Evolutionary conservation across 1,140 invertebrate species (phyloP).

Genomic region (Diuraphis noxia): DNA sequence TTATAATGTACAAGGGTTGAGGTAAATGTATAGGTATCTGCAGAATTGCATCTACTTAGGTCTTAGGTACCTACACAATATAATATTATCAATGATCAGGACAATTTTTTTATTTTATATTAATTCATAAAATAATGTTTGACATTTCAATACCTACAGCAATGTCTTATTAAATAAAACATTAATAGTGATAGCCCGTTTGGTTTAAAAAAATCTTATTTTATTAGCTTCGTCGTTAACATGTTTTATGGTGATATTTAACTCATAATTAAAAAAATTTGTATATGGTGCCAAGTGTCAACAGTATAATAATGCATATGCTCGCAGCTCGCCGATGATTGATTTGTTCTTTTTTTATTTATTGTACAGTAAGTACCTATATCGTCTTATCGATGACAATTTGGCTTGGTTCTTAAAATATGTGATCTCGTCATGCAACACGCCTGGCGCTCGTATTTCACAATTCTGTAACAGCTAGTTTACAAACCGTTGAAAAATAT

Average conservation of each 20-base stretch:
- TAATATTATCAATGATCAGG: neutral
- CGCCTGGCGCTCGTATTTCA: neutral
- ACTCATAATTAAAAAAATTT: neutral
- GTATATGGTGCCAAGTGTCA: neutral
- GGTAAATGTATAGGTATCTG: neutral
- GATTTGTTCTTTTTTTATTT: neutral
- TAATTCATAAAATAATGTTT: neutral
- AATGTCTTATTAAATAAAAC: neutral
- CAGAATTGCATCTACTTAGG: neutral
- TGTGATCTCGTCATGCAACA: neutral
- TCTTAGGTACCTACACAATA: neutral
- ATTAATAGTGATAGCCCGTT: neutral
- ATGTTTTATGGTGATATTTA: neutral
- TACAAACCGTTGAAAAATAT: neutral
- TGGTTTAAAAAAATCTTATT: neutral
- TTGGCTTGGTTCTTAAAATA: slow-evolving; percentile 10
- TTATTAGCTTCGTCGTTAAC: neutral
- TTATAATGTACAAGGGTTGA: too few species aligned
- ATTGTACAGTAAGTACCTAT: neutral
- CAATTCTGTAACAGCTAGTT: neutral
- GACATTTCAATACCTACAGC: neutral
- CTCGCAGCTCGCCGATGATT: neutral
- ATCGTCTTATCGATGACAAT: neutral
- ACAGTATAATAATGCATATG: neutral
- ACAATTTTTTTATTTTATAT: neutral